Evolutionary conservation across 2,888 invertebrate species (phyloP), one percentile per base, ranked within the genome.

Genomic region (Monoplex corrugatus): DNA sequence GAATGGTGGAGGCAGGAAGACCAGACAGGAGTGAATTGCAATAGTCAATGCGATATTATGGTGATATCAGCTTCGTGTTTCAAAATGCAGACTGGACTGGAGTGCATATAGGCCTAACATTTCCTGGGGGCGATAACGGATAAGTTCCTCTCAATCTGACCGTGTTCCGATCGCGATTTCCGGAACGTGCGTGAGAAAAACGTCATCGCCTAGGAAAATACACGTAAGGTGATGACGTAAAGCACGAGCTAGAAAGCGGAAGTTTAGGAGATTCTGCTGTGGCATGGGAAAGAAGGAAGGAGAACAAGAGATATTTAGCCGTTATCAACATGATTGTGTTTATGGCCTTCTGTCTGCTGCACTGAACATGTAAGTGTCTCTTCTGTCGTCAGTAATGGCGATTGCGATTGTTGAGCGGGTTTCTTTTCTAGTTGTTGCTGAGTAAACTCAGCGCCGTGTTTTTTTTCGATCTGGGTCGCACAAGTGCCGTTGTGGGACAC

Each of bases 181-280:
- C n/a, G n/a, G n/a, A n/a, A n/a, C n/a, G 40, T 40, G 19, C 40
- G 78, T 40, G 13, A 3, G 19, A 35, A 50, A 50, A 50, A 83
- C 83, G 88, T 88, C 88, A 88, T 83, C 44, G 40, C 44, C 83
- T 50, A 43, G 78, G 68, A 87, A 87, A 87, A 78, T 78, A 85
- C 90, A 80, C 91, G 86, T 5, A 87, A 86, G 83, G 80, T 89
- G 89, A 89, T 92, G 92, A 91, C 92, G 92, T 91, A 78, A 5
- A 78, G 80, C 89, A 87, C 92, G 91, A 35, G 2, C 43, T 88
- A 90, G 86, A 91, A 90, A 91, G 91, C 91, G 91, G 92, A 91
- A 91, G 91, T 90, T 85, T 83, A 63, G 38, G 45, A 43, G 72
- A 89, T 72, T 57, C 78, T 57, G 32, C 44, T 50, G 78, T 78